These are phyloP conservation scores for Lemur catta DNA, from an alignment of 2,797 vertebrate species.

Conservation along the genomic window DNA sequence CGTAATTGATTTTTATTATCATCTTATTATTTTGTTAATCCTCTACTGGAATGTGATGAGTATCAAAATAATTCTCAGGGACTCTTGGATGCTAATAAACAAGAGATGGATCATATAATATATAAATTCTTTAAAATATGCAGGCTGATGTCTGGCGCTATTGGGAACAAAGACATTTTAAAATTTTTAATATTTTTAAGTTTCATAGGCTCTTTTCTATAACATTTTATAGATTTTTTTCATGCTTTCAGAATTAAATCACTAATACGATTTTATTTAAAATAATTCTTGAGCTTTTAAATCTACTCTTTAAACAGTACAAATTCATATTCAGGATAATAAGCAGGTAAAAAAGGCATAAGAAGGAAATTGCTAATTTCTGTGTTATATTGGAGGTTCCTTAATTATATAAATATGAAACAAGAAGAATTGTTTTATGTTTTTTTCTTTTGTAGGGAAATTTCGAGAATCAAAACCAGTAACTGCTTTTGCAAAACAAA, in stretches of 20 bases:
- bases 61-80: neutral
- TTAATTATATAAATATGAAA: constrained; percentile 34
- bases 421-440: neutral
- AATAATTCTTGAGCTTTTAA: neutral
- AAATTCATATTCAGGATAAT: constrained; percentile 22
- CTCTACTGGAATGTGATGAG: accelerated
- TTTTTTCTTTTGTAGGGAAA: neutral
- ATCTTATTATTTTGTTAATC: neutral
- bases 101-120: neutral
- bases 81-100: neutral
- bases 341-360: neutral
- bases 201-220: neutral
- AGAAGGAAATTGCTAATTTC: constrained; percentile 5
- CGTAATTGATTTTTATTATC: neutral
- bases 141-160: neutral
- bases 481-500: constrained; percentile 48
- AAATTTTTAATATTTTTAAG: neutral
- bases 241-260: neutral
- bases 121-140: neutral
- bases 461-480: constrained; percentile 21
- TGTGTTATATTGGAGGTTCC: neutral
- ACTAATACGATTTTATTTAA: neutral
- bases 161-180: neutral
- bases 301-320: neutral
- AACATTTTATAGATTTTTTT: neutral